Conservation (phyloP, 2,113 vertebrate species). For the Notothenia rossii region DNA sequence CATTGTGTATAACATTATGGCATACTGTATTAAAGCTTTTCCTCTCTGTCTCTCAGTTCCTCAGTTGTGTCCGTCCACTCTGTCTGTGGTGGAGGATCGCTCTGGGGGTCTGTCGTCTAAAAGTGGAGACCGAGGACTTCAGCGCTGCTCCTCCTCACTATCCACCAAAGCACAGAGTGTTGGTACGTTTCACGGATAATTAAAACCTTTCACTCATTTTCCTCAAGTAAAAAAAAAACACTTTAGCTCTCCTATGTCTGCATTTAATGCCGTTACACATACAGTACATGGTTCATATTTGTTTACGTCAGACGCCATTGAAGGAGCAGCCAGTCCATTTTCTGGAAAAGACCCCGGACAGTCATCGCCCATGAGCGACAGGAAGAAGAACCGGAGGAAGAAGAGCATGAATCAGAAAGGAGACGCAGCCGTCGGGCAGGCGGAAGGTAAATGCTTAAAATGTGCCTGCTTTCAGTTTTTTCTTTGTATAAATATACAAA, state of each 20-base stretch:
- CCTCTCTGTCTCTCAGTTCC: conserved; percentile 63
- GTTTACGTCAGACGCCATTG: conserved; percentile 75
- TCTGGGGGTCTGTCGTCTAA: conserved; percentile 74
- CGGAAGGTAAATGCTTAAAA: conserved; percentile 87
- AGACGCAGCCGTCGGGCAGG: conserved; percentile 89
- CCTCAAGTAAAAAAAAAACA: neutral
- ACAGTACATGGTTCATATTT: neutral
- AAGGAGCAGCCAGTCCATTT: conserved; percentile 82
- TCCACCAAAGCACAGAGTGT: conserved; percentile 84
- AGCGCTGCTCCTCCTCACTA: conserved; percentile 86
- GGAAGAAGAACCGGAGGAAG: conserved; percentile 95
- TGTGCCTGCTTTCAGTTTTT: neutral
- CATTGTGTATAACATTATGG: too few relatives aligned
- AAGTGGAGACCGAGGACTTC: conserved; percentile 86
- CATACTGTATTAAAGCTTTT: too few relatives aligned
- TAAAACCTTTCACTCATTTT: neutral
- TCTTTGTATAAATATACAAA: neutral
- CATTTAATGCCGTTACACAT: neutral
- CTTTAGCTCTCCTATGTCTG: neutral
- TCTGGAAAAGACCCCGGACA: conserved; percentile 86
- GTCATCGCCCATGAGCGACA: conserved; percentile 90
- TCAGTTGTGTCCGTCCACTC: conserved; percentile 81
- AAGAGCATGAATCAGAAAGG: conserved; percentile 94
- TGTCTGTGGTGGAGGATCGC: conserved; percentile 87
- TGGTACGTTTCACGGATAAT: conserved; percentile 72